phyloP scores from a whole-genome alignment of 1,140 invertebrate genomes.

The Penaeus vannamei region DNA sequence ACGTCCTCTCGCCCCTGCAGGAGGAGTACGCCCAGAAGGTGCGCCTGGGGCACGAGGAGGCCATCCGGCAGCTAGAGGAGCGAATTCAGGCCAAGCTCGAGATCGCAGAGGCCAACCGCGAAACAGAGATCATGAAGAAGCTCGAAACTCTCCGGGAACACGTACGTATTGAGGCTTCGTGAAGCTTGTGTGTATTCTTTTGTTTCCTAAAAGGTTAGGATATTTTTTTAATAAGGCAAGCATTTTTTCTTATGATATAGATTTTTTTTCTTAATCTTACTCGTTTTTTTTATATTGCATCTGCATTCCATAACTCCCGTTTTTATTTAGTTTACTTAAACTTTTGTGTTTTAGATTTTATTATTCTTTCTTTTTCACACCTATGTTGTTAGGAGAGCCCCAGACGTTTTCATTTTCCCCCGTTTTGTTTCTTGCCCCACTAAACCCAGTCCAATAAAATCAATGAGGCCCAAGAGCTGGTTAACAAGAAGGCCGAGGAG shows the following conservation, averaged over 20 bases:
- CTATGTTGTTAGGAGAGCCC: not conserved
- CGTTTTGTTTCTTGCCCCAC: not conserved
- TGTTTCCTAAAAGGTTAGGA: not conserved
- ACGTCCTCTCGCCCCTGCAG: slow-evolving; percentile 71
- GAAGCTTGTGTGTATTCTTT: slow-evolving; percentile 3
- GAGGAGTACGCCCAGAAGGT: slow-evolving; percentile 82
- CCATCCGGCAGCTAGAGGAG: slow-evolving; percentile 76
- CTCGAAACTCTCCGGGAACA: slow-evolving; percentile 85
- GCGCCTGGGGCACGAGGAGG: slow-evolving; percentile 78
- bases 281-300: no score
- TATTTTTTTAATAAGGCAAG: not conserved
- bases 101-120: slow-evolving; percentile 82
- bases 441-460: slow-evolving; percentile 54
- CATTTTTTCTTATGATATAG: no score
- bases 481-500: slow-evolving; percentile 68
- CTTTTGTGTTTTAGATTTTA: not conserved
- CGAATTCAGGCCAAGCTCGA: slow-evolving; percentile 83
- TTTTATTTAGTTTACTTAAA: no score
- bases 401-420: not conserved
- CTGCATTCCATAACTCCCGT: no score
- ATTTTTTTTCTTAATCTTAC: no score
- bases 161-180: slow-evolving; percentile 75
- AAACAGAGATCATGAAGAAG: slow-evolving; percentile 85
- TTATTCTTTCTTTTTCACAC: not conserved
- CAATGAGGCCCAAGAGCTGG: slow-evolving; percentile 49